Conservation (phyloP, 2,113 vertebrate genomes). For the Zapus hudsonius region DNA sequence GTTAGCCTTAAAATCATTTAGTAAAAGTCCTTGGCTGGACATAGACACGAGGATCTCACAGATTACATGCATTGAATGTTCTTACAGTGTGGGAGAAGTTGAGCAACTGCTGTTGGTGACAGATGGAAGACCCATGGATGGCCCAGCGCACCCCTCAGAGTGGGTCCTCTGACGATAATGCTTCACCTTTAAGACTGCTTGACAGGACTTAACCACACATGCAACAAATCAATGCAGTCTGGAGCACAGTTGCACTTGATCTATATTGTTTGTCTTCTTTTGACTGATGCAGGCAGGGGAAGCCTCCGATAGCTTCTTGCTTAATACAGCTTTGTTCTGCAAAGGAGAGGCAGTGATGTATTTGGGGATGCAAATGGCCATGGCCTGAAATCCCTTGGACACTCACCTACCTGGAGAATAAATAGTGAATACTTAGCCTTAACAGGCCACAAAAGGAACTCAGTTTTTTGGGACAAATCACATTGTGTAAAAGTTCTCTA, state of each 20-base stretch:
- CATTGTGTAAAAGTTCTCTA: constrained; percentile 21
- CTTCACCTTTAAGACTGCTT: constrained; percentile 56
- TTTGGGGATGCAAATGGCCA: constrained; percentile 60
- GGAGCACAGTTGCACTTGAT: constrained; percentile 30
- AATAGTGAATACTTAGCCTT: neutral
- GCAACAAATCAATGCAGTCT: constrained; percentile 66
- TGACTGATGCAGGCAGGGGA: constrained; percentile 59
- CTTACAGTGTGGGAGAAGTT: constrained; percentile 27
- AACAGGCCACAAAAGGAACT: neutral
- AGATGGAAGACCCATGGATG: neutral
- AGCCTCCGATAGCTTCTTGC: constrained; percentile 32
- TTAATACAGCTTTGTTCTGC: constrained; percentile 70
- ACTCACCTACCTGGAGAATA: constrained; percentile 29
- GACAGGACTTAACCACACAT: constrained; percentile 56
- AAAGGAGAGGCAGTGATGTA: constrained; percentile 29
- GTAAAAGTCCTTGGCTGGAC: neutral
- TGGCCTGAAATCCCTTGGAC: constrained; percentile 39
- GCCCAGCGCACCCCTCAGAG: neutral
- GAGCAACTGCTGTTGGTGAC: neutral
- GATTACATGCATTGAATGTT: neutral
- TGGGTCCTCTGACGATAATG: constrained; percentile 50
- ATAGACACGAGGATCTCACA: neutral
- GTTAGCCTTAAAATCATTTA: neutral
- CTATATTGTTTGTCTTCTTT: constrained; percentile 50
- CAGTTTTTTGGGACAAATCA: neutral